Percentiles rank a stretch among this genome's conserved stretches.
Evolutionary conservation across 2,113 vertebrate species (phyloP).

Genomic region (Tragelaphus buxtoni): DNA sequence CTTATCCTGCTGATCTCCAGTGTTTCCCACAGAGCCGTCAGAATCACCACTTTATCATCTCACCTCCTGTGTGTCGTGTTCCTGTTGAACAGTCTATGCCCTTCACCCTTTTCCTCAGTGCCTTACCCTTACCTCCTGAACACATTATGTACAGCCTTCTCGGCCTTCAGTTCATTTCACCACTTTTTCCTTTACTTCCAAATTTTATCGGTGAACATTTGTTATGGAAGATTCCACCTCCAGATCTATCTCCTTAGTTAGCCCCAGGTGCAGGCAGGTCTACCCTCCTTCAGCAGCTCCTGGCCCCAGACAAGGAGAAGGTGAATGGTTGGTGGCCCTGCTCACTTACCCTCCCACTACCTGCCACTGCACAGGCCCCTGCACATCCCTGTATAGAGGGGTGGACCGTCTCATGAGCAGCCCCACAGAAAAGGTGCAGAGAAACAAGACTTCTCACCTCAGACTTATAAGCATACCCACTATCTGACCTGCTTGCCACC

Average conservation of each 20-base stretch:
- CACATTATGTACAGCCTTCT: not conserved
- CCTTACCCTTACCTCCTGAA: not conserved
- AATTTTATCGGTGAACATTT: not conserved
- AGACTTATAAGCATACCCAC: not conserved
- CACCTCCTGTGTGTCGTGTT: not conserved
- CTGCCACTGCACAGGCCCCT: not conserved
- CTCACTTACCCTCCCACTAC: not conserved
- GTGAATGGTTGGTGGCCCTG: not conserved
- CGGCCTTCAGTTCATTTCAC: not conserved
- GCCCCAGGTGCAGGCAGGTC: not conserved
- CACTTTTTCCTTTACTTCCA: not conserved
- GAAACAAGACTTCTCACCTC: not conserved
- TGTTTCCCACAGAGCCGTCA: not conserved
- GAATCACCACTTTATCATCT: not conserved
- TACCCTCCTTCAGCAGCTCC: not conserved
- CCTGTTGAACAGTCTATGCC: not conserved
- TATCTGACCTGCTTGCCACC: not conserved
- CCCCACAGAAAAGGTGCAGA: not conserved
- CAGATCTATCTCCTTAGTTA: not conserved
- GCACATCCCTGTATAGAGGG: not conserved
- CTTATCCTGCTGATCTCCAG: not conserved
- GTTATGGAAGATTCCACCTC: not conserved
- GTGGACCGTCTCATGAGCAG: not conserved
- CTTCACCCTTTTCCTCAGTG: not conserved
- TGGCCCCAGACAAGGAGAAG: not conserved